Base-by-base conservation (phyloP, 2,113 vertebrate genomes). In the Siphamia tubifer region DNA sequence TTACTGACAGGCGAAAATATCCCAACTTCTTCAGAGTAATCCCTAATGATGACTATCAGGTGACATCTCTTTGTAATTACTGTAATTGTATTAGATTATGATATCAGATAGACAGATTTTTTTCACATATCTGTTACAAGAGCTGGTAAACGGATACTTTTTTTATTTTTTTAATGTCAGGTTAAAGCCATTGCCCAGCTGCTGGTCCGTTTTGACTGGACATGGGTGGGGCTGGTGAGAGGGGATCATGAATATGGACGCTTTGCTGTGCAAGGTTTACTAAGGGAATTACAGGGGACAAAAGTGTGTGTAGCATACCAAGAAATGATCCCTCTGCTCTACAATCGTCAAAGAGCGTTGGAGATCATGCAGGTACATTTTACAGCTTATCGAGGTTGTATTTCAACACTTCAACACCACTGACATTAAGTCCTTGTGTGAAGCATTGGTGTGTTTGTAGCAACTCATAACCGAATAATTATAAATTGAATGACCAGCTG, bases 21-120 rank as follows among this genome's bases (percentile, higher is more conserved):
- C 92, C 92, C 5, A 92, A 72, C 8, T 93, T 93, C 71, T 93
- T 93, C 70, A 77, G 92, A 66, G 88, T 92, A 1, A 82, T 93
- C 11, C 92, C 92, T 9, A 92, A 83, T 60, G 92, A 93, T 53
- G 83, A 90, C 61, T 92, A 89, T 58, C 92, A 92, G 79, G 88
- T 92, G 27, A 87, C 82, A 65, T 39, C 78, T 39, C n/a, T n/a
- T n/a, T n/a, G n/a, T n/a, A n/a, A n/a, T n/a, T n/a, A n/a, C n/a
- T n/a, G n/a, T n/a, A n/a, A n/a, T n/a, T n/a, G n/a, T n/a, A n/a
- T n/a, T n/a, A n/a, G n/a, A n/a, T n/a, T n/a, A n/a, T n/a, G n/a
- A 16, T 30, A 3, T 34, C 27, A 27, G 40, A 35, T 8, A 28
- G 23, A 4, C 9, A 0, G 5, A 10, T 35, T 40, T 44, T 23